Percentiles rank a stretch among this genome's conserved stretches.
phyloP scores from a whole-genome alignment of 2,888 invertebrate genomes.

The Rhyacophila evoluta region DNA sequence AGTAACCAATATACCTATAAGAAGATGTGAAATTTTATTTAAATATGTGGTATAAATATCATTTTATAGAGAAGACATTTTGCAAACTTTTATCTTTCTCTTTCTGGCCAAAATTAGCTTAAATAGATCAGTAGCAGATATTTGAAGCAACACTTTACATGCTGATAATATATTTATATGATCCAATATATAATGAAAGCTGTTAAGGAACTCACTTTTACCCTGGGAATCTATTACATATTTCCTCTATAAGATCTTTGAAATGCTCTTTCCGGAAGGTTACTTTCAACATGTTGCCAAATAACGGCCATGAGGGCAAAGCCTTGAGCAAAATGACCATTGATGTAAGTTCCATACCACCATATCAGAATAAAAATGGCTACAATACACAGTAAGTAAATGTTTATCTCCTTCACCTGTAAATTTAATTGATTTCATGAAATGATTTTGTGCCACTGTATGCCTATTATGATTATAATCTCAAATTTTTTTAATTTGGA shows the following conservation, averaged over 20 bases:
- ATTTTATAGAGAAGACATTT: no score
- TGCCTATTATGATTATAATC: no score
- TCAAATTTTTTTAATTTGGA: no score
- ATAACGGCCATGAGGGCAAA: constrained; percentile 56
- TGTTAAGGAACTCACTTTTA: constrained; percentile 60
- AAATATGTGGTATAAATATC: no score
- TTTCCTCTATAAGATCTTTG: constrained; percentile 52
- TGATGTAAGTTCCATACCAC: background rate
- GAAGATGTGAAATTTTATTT: background rate
- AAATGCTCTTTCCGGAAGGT: constrained; percentile 56
- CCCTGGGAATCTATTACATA: constrained; percentile 58
- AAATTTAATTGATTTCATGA: no score
- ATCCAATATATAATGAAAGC: no score
- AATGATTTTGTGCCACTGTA: no score
- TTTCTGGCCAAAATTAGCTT: no score
- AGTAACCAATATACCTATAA: constrained; percentile 62
- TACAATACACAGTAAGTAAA: background rate
- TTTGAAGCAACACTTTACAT: no score
- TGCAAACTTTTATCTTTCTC: no score
- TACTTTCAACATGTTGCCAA: constrained; percentile 59
- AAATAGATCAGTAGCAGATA: no score
- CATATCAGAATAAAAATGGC: background rate
- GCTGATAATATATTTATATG: no score
- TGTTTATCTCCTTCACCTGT: background rate
- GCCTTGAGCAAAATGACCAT: constrained; percentile 56